Evolutionary conservation across 2,113 vertebrate species (phyloP), one percentile per base, ranked within the genome.

Genomic region (Amphilophus citrinellus): DNA sequence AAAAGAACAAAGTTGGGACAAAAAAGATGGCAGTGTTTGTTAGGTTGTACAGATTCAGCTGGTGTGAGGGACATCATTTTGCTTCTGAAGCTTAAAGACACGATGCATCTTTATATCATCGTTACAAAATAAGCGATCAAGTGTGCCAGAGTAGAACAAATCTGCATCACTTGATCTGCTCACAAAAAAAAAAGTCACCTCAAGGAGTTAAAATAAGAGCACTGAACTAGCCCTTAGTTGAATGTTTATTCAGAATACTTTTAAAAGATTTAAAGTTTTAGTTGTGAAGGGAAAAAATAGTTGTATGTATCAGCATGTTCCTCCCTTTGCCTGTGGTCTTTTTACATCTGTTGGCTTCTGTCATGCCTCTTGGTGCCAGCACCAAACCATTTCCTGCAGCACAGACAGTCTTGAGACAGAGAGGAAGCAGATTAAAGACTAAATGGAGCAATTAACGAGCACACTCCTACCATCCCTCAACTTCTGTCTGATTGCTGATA

Each of bases 391-490:
- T 91, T 94, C 90, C 91, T 90, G 82, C 76, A 90, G 87, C 77
- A 59, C 18, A n/a, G 76, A 63, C 61, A 5, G 47, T 79, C 60
- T 77, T 22, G 44, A 73, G 47, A 86, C 59, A 17, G 53, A 84
- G 77, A 91, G 76, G 86, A 92, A 89, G 77, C 63, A 73, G 66
- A 84, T 87, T 77, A 87, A 84, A 82, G 83, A 81, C 82, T 87
- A 87, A 86, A 91, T 86, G 86, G 83, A 85, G 82, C 89, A 87
- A 90, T 93, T 91, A 92, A 88, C 32, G 2, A 75, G 62, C 6
- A 3, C 50, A 62, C 75, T 76, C 68, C 61, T 35, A 37, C 80
- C 3, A 35, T 81, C 83, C 68, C 60, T 87, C 57, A 60, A 76
- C 82, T 42, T 89, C 63, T 62, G 71, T 39, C 53, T 62, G 82